Base-by-base conservation (phyloP, 2,797 vertebrate genomes). In the Crenichthys baileyi region DNA sequence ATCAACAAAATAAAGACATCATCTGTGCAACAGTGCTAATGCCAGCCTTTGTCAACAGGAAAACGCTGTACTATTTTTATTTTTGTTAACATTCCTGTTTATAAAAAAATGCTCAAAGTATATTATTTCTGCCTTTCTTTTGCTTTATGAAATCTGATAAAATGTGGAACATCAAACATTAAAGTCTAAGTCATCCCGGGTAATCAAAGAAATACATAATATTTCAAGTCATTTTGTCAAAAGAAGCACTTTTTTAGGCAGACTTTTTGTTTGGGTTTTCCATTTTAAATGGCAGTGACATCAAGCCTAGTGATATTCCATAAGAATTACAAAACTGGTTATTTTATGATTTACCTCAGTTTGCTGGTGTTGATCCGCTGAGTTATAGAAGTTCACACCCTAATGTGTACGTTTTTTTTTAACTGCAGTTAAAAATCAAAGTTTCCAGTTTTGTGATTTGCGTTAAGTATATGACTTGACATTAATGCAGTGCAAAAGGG, bases 401-500 rank as follows among this genome's bases (percentile, higher is more conserved):
- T 68, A 20, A 65, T 8, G 39, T 65, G 20, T 13, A 67, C 11
- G 39, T 12, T 26, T 22, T 36, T 50, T 63, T 75, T 44, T 12
- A 63, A 36, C 9, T 13, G 36, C 4, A 13, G 36, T 70, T 50
- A 65, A 55, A 76, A 70, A 71, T 13, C n/a, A 31, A 70, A 36
- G 36, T 18, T 22, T 48, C 56, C 36, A 70, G 75, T 67, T 58
- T 70, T 55, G 75, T 31, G 39, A 24, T 58, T 70, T 77, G 39
- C 39, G 39, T 31, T 41, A 65, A 58, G 24, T 46, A 18, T 56
- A n/a, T 9, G 0, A 73, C 26, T 41, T 77, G 18, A 51, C 1
- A 29, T 22, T 0, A 16, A 26, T 4, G 5, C 61, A 51, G 39
- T 8, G 50, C 12, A 51, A 48, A 50, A 51, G 22, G 44, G 5